These are phyloP conservation scores for Frieseomelitta varia DNA, from an alignment of 1,140 invertebrate genomes.

Conservation along the genomic window DNA sequence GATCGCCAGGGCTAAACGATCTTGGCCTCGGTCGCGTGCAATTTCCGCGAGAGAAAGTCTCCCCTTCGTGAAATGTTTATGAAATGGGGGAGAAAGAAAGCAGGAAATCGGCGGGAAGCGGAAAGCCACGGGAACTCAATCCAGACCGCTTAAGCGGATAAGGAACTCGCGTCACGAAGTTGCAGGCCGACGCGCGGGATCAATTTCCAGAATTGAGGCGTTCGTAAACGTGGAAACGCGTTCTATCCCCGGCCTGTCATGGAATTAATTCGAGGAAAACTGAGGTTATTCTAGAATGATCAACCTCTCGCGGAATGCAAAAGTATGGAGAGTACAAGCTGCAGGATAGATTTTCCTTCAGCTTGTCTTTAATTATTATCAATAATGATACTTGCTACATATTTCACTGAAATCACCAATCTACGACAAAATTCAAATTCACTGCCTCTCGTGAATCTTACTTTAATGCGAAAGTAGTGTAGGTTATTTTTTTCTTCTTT, in stretches of 20 bases:
- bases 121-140: background rate
- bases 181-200: slow-evolving; percentile 6
- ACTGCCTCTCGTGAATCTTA: too few species aligned
- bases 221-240: background rate
- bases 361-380: too few species aligned
- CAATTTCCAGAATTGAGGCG: slow-evolving; percentile 32
- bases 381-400: too few species aligned
- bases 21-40: background rate
- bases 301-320: slow-evolving; percentile 4
- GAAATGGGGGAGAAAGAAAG: background rate
- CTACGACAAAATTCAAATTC: too few species aligned
- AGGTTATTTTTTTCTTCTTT: too few species aligned
- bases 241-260: slow-evolving; percentile 9
- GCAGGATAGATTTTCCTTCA: too few species aligned
- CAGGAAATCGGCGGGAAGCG: background rate
- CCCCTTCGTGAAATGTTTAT: background rate
- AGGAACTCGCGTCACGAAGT: slow-evolving; percentile 23
- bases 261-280: slow-evolving; percentile 51
- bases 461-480: too few species aligned
- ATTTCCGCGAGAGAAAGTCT: background rate
- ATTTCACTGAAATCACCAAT: too few species aligned
- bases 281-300: slow-evolving; percentile 36
- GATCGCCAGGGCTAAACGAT: background rate
- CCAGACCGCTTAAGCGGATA: background rate
- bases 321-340: too few species aligned